Percentiles rank a stretch among this genome's conserved stretches.
phyloP scores from a whole-genome alignment of 1,140 invertebrate genomes.

The Achroia grisella region DNA sequence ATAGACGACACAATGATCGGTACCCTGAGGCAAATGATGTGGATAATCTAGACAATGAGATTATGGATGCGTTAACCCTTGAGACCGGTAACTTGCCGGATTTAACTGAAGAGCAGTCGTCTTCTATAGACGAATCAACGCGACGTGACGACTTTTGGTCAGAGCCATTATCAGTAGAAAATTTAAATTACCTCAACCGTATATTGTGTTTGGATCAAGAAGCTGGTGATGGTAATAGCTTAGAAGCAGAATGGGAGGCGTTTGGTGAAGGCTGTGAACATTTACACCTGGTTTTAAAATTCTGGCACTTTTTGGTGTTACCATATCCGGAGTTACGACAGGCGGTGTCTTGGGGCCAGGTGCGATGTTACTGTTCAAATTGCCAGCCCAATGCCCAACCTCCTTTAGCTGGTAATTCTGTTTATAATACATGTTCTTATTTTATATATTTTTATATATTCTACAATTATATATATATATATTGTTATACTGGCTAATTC shows the following conservation, averaged over 20 bases:
- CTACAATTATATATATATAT: too few relatives aligned
- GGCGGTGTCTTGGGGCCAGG: constrained; percentile 47
- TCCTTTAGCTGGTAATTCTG: constrained; percentile 33
- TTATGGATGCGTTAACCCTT: constrained; percentile 46
- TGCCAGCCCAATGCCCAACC: constrained; percentile 38
- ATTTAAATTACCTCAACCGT: constrained; percentile 42
- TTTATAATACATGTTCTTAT: neutral
- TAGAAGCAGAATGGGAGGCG: constrained; percentile 47
- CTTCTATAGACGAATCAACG: constrained; percentile 45
- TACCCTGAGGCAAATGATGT: constrained; percentile 51
- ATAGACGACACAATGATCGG: constrained; percentile 54
- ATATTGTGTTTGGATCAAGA: constrained; percentile 43
- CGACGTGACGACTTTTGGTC: constrained; percentile 41
- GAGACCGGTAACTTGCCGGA: constrained; percentile 49
- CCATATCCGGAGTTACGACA: constrained; percentile 40
- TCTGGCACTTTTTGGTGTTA: constrained; percentile 40
- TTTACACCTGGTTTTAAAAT: constrained; percentile 44
- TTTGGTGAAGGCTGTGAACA: constrained; percentile 42
- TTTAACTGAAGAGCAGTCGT: constrained; percentile 49
- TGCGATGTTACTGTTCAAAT: constrained; percentile 41
- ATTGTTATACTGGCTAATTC: too few relatives aligned
- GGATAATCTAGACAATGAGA: constrained; percentile 48
- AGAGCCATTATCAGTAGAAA: constrained; percentile 31
- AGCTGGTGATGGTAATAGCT: constrained; percentile 26
- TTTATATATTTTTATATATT: too few relatives aligned